phyloP scores from a whole-genome alignment of 2,113 vertebrate genomes.

The Dendrocopos noguchii region DNA sequence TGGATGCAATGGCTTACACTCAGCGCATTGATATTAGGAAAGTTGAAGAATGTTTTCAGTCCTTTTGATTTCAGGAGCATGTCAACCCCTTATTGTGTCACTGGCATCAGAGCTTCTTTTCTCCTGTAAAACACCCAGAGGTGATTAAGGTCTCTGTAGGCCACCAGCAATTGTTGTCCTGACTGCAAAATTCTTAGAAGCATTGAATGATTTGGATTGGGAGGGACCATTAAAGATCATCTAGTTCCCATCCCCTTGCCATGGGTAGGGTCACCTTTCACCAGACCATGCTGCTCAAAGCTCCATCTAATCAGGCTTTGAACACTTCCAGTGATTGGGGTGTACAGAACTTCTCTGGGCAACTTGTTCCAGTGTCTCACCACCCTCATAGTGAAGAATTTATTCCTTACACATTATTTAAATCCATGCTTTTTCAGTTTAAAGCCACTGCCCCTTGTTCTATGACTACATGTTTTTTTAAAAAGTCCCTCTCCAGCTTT shows the following conservation, averaged over 20 bases:
- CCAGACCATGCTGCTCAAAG: no score
- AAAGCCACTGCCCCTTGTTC: no score
- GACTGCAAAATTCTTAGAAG: neutral
- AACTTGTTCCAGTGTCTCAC: no score
- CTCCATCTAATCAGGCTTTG: no score
- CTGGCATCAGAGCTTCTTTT: neutral
- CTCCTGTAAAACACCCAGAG: neutral
- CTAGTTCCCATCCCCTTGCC: neutral
- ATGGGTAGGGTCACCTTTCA: neutral
- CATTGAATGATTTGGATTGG: neutral
- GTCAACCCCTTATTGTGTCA: neutral
- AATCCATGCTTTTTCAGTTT: no score
- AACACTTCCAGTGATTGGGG: no score
- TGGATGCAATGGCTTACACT: neutral
- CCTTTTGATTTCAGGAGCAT: neutral
- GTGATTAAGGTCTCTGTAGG: neutral
- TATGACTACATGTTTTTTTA: no score
- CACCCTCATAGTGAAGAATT: no score
- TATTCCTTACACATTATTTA: no score
- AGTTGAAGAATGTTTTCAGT: neutral
- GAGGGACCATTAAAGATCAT: neutral
- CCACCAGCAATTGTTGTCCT: neutral
- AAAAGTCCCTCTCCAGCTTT: no score
- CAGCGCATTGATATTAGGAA: neutral
- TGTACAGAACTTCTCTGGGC: no score